Evolutionary conservation across 2,888 invertebrate genomes (phyloP).

Genomic region (Aphrophora alni): DNA sequence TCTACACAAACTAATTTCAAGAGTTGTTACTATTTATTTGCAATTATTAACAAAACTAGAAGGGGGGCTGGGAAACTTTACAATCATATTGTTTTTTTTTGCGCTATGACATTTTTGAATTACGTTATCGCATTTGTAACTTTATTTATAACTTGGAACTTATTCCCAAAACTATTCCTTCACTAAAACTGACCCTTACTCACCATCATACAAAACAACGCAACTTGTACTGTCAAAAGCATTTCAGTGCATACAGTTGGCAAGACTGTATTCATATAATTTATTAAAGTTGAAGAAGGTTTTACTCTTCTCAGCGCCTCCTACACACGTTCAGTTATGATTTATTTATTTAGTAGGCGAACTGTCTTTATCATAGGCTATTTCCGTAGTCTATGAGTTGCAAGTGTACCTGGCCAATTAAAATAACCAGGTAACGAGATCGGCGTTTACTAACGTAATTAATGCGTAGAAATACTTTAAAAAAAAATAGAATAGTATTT

Average conservation of each 20-base stretch:
- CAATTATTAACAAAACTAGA: too few relatives aligned
- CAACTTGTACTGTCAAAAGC: not conserved
- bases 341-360: slow-evolving; percentile 1
- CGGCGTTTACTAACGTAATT: too few relatives aligned
- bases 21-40: too few relatives aligned
- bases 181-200: not conserved
- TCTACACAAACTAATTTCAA: too few relatives aligned
- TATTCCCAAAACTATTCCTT: not conserved
- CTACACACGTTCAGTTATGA: not conserved
- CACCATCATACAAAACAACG: not conserved
- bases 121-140: too few relatives aligned
- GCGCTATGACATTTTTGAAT: too few relatives aligned
- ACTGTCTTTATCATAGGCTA: not conserved
- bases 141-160: too few relatives aligned
- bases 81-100: too few relatives aligned
- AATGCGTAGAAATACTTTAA: too few relatives aligned
- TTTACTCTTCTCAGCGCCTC: not conserved
- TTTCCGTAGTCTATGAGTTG: not conserved
- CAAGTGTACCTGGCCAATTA: not conserved
- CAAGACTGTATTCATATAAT: not conserved
- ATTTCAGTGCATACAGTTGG: not conserved
- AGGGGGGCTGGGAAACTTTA: too few relatives aligned
- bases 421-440: not conserved
- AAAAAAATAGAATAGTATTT: too few relatives aligned
- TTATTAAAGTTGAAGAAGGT: not conserved